Conservation (phyloP, 2,888 invertebrate genomes). For the Pomacea canaliculata region DNA sequence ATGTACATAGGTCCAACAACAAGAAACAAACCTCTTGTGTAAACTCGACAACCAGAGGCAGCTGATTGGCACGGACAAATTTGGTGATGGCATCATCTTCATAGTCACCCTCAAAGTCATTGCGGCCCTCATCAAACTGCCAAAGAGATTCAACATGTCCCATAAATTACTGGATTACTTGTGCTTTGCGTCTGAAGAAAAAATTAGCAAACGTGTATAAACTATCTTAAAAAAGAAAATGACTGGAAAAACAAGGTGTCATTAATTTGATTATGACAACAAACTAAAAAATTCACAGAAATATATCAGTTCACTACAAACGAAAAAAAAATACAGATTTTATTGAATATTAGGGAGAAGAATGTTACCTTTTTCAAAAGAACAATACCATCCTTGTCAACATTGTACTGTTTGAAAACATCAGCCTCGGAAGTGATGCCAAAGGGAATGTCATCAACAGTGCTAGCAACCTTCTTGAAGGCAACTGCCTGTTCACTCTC, state of each 20-base stretch:
- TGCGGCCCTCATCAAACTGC: slow-evolving; percentile 70
- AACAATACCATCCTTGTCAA: slow-evolving; percentile 83
- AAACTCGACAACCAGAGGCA: slow-evolving; percentile 95
- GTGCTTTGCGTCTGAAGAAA: no score
- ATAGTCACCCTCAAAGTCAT: slow-evolving; percentile 72
- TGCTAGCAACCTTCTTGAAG: slow-evolving; percentile 84
- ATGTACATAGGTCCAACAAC: no score
- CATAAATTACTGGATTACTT: no score
- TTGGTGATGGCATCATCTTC: slow-evolving; percentile 79
- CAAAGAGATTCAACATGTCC: slow-evolving; percentile 22
- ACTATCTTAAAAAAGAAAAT: no score
- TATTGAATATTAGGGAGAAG: background rate
- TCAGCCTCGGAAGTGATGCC: slow-evolving; percentile 85
- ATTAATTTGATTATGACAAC: no score
- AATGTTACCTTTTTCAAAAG: slow-evolving; percentile 88
- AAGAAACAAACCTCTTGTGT: slow-evolving; percentile 80
- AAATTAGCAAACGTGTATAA: no score
- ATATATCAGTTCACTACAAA: no score
- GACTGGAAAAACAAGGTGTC: no score
- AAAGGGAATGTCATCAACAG: slow-evolving; percentile 89
- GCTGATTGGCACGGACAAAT: slow-evolving; percentile 85
- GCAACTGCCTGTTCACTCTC: slow-evolving; percentile 84
- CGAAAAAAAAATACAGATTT: no score
- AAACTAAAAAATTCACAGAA: no score
- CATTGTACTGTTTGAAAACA: slow-evolving; percentile 84